Conservation (phyloP, 1,140 invertebrate species). For the Doryteuthis pealeii region DNA sequence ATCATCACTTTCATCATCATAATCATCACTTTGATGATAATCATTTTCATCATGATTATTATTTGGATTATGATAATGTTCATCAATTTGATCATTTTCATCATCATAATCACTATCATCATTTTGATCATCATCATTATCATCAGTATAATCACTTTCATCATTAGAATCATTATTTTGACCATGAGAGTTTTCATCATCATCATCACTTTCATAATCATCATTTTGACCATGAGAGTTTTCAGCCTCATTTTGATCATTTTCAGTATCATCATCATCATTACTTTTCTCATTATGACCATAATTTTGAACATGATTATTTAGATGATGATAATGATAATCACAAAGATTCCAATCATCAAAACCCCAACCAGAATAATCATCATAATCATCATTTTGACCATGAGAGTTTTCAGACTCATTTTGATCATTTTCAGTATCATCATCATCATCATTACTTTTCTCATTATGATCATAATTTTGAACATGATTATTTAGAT, state of each 20-base stretch:
- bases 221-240: not conserved
- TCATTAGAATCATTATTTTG: not conserved
- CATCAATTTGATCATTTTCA: not conserved
- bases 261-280: not conserved
- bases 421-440: not conserved
- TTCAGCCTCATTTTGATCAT: not conserved
- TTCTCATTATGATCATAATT: not conserved
- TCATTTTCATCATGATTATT: not conserved
- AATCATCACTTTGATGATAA: not conserved
- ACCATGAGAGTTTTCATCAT: not conserved
- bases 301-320: not conserved
- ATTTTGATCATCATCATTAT: not conserved
- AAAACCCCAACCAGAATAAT: not conserved
- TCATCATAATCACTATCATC: not conserved
- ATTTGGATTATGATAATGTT: not conserved
- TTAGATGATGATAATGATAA: not conserved
- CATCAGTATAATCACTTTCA: not conserved
- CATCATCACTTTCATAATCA: not conserved
- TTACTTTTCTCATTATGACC: not conserved
- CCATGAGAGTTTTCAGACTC: not conserved
- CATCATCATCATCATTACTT: not conserved
- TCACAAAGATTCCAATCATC: not conserved
- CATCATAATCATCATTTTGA: not conserved
- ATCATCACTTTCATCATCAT: not conserved
- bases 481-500: not conserved